A percentile compares a stretch with the other conserved stretches of the same genome.
These are phyloP conservation scores for Tipula unca DNA, from an alignment of 2,888 invertebrate species.

Conservation along the genomic window DNA sequence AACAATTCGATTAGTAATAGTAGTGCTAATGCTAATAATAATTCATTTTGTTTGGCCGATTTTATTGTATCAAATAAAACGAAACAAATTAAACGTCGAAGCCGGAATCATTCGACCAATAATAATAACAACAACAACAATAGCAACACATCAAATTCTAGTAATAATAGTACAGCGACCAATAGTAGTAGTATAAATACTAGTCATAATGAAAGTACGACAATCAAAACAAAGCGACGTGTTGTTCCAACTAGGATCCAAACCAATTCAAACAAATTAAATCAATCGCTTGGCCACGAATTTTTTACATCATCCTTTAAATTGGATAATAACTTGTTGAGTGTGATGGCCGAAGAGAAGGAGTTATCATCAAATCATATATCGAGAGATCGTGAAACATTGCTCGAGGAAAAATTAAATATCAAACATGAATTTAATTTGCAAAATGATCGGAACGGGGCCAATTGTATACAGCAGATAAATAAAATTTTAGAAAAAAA, in stretches of 20 bases:
- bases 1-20: background rate
- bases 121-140: background rate
- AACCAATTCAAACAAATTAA: background rate
- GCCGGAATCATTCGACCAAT: background rate
- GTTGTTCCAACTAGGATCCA: conserved; percentile 35
- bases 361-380: conserved; percentile 21
- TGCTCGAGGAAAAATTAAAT: conserved; percentile 32
- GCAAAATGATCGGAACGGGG: background rate
- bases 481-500: background rate
- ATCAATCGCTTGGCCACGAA: conserved; percentile 26
- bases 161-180: conserved; percentile 17
- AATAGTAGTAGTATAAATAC: background rate
- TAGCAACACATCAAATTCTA: background rate
- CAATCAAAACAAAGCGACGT: conserved; percentile 34
- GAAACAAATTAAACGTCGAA: background rate
- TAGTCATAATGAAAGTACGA: background rate
- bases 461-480: background rate
- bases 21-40: background rate
- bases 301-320: conserved; percentile 35
- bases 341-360: conserved; percentile 23
- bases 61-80: conserved; percentile 1
- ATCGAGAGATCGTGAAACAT: conserved; percentile 31
- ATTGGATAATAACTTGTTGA: conserved; percentile 38
- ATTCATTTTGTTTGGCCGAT: conserved; percentile 14
- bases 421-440: conserved; percentile 32